Percentiles rank a stretch among this genome's conserved stretches.
Evolutionary conservation across 2,888 invertebrate species (phyloP).

Genomic region (Drosophila atroscutellata): DNA sequence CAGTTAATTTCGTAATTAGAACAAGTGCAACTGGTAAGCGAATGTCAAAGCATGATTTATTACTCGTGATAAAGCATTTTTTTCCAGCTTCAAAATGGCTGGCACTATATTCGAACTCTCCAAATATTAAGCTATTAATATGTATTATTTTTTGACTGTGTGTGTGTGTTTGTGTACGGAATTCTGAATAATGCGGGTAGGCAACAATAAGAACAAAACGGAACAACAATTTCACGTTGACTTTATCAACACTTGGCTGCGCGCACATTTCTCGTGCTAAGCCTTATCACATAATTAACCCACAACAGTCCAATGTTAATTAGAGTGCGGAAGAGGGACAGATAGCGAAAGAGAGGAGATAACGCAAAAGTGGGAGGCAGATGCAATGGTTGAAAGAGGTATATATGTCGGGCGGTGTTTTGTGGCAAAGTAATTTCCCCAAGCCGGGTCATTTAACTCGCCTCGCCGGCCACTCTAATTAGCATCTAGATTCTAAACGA

Average conservation of each 20-base stretch:
- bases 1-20: neutral
- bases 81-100: constrained; percentile 5
- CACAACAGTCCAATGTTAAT: constrained; percentile 34
- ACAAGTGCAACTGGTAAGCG: too few species aligned
- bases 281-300: constrained; percentile 55
- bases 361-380: neutral
- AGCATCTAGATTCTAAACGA: constrained; percentile 61
- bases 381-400: neutral
- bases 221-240: constrained; percentile 13
- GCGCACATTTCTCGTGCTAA: constrained; percentile 32
- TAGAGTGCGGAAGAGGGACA: constrained; percentile 2
- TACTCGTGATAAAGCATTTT: constrained; percentile 3
- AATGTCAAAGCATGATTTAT: constrained; percentile 17
- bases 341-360: neutral
- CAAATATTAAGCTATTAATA: neutral
- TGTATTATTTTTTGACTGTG: neutral
- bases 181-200: constrained; percentile 26
- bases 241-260: constrained; percentile 42
- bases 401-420: constrained; percentile 1
- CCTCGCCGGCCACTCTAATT: constrained; percentile 52
- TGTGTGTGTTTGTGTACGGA: constrained; percentile 9
- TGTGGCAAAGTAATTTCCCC: constrained; percentile 19
- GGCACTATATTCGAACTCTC: constrained; percentile 8
- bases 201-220: constrained; percentile 16
- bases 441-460: constrained; percentile 69